Evolutionary conservation across 2,888 invertebrate genomes (phyloP), one percentile per base, ranked within the genome.

Genomic region (Sinohyriopsis cumingii): DNA sequence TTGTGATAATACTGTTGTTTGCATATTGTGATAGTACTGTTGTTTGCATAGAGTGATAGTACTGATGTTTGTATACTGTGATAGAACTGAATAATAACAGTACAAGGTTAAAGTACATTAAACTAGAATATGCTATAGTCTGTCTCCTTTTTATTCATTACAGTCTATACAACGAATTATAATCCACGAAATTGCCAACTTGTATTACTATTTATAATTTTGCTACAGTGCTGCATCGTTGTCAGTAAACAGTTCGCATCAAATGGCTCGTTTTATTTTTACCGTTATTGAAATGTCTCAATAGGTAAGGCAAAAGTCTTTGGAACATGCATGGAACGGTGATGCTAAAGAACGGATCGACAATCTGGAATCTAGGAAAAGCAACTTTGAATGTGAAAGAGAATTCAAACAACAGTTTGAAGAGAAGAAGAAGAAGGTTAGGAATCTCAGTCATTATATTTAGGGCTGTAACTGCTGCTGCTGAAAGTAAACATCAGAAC

Each of bases 301-400:
- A 57, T 18, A 64, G 64, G 64, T 64, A 12, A n/a, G 33, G 45
- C 55, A 64, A n/a, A 55, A 33, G 55, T 64, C 64, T 15, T 33
- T 64, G 24, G 59, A 22, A 3, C 12, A 22, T 19, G 18, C 24
- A 4, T 84, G 84, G 84, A 59, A 75, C n/a, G 75, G 71, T 18
- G 64, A 75, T 1, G 74, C 81, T 0, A 33, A 63, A 9, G 84
- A 84, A 7, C 76, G 83, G 28, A 73, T 67, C 5, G 80, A 82
- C 28, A 57, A 76, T 1, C 71, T 82, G 28, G 78, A 78, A 53
- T 69, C 72, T 5, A 76, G 75, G 55, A 81, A 79, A 57, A 57
- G 70, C 9, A 62, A 68, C 55, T 82, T 80, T 65, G 78, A 79
- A 53, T 73, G 77, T 28, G 82, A 82, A 65, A 82, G 76, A 63